phyloP scores from a whole-genome alignment of 2,797 vertebrate genomes.

The Phoxinus dragarum region DNA sequence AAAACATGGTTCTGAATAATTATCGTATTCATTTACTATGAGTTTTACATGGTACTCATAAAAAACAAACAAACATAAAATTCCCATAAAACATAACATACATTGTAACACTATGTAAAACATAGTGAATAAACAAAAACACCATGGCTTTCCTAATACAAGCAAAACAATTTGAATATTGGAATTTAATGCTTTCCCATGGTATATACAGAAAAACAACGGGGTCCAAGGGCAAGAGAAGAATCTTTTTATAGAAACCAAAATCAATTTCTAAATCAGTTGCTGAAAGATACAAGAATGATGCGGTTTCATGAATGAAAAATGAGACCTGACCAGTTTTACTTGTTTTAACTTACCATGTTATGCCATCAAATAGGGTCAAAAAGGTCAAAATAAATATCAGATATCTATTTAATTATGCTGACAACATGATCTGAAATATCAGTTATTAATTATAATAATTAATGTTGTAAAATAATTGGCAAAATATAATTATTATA shows the following conservation, averaged over 20 bases:
- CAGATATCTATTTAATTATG: neutral
- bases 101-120: too few species aligned
- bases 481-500: neutral
- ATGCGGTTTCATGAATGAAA: neutral
- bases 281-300: neutral
- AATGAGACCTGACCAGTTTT: neutral
- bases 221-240: too few species aligned
- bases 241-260: neutral
- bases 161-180: neutral
- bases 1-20: neutral
- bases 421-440: neutral
- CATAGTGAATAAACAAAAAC: neutral
- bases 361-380: neutral
- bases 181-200: neutral
- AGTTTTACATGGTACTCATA: neutral
- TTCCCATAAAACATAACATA: neutral
- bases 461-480: neutral
- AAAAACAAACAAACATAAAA: neutral
- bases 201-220: neutral
- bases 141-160: neutral
- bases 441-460: neutral
- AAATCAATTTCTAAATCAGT: neutral
- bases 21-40: neutral
- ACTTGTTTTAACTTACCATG: neutral
- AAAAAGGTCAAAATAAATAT: neutral